Conservation (phyloP, 2,888 invertebrate genomes). For the Acleris literana region DNA sequence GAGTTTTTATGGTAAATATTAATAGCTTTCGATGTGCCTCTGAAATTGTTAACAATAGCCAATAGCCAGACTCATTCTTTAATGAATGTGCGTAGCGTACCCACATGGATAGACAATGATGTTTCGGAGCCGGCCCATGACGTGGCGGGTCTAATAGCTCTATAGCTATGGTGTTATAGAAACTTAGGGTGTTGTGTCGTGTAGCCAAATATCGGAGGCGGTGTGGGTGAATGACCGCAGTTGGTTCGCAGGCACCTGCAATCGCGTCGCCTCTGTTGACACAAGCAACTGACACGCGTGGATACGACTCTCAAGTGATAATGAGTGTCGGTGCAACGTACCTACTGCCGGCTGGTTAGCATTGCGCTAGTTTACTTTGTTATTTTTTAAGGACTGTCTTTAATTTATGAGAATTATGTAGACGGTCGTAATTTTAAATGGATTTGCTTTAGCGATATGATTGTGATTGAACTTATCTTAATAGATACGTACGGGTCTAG, state of each 20-base stretch:
- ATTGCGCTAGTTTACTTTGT: conserved; percentile 16
- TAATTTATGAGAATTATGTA: conserved; percentile 5
- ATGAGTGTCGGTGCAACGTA: conserved; percentile 67
- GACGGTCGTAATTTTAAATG: not conserved
- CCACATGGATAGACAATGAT: conserved; percentile 32
- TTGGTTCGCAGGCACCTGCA: conserved; percentile 70
- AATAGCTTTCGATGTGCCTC: not conserved
- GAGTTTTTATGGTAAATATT: not conserved
- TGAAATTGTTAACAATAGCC: conserved; percentile 27
- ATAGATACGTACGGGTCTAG: too few species aligned
- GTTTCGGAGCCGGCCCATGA: conserved; percentile 43
- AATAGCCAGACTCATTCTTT: conserved; percentile 30
- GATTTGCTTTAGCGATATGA: not conserved
- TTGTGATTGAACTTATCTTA: too few species aligned
- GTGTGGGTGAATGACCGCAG: conserved; percentile 72
- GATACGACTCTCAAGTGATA: conserved; percentile 68
- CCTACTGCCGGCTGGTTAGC: conserved; percentile 42
- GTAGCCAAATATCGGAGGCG: conserved; percentile 78
- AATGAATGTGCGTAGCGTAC: conserved; percentile 36
- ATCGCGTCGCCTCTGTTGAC: conserved; percentile 73
- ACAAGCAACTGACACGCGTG: conserved; percentile 65
- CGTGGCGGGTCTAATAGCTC: conserved; percentile 50
- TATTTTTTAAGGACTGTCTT: conserved; percentile 17
- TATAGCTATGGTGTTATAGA: conserved; percentile 59
- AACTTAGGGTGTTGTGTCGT: conserved; percentile 60